Evolutionary conservation across 2,888 invertebrate genomes (phyloP).

Genomic region (Ophraella communa): DNA sequence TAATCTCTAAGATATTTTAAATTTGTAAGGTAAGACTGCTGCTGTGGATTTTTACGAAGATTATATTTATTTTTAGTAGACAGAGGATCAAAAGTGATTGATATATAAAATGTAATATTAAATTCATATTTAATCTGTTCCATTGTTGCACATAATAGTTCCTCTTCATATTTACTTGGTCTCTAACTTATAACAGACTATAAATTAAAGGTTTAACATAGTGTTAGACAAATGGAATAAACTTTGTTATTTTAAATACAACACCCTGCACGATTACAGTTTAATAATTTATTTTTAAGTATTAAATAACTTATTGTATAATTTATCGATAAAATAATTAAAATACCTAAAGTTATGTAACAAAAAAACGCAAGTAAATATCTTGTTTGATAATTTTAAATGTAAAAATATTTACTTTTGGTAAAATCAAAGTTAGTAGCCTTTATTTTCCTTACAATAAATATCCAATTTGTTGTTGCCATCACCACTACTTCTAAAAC

Average conservation of each 20-base stretch:
- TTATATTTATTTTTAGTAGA: slow-evolving; percentile 18
- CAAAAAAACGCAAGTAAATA: too few relatives aligned
- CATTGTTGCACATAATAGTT: too few relatives aligned
- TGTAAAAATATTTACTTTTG: background rate
- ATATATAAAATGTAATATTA: background rate
- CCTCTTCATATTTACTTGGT: background rate
- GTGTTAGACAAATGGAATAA: too few relatives aligned
- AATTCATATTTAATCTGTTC: slow-evolving; percentile 2
- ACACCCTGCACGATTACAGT: too few relatives aligned
- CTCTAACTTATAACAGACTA: too few relatives aligned
- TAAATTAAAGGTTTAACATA: too few relatives aligned
- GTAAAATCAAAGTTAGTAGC: background rate
- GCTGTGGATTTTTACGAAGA: slow-evolving; percentile 22
- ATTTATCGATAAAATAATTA: too few relatives aligned
- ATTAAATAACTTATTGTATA: too few relatives aligned
- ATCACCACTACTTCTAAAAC: slow-evolving; percentile 18
- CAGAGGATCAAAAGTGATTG: slow-evolving; percentile 13
- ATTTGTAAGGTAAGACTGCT: slow-evolving; percentile 30
- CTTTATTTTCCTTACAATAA: slow-evolving; percentile 8
- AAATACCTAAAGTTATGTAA: too few relatives aligned
- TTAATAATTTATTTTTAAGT: too few relatives aligned
- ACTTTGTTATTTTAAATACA: too few relatives aligned
- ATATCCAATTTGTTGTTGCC: slow-evolving; percentile 30
- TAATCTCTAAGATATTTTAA: slow-evolving; percentile 34
- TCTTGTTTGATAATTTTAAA: too few relatives aligned